Evolutionary conservation across 2,888 invertebrate genomes (phyloP).

Genomic region (Meliscaeva auricollis): DNA sequence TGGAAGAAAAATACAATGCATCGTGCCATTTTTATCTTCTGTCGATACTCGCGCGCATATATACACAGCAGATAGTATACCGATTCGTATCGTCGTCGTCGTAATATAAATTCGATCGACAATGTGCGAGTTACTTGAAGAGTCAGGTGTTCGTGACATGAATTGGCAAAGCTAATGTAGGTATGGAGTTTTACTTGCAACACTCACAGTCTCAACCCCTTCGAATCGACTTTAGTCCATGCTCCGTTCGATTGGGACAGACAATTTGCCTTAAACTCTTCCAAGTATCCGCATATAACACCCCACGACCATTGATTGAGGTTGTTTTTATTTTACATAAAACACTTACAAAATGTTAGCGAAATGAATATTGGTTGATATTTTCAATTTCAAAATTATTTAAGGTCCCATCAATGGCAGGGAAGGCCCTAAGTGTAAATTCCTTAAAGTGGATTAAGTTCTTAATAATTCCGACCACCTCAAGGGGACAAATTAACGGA

Average conservation of each 20-base stretch:
- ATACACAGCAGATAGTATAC: background rate
- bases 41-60: background rate
- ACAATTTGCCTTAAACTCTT: conserved; percentile 43
- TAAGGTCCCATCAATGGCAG: too few relatives aligned
- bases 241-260: conserved; percentile 25
- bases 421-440: too few relatives aligned
- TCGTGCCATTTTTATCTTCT: conserved; percentile 27
- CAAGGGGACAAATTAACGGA: too few relatives aligned
- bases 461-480: too few relatives aligned
- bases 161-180: conserved; percentile 34
- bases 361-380: too few relatives aligned
- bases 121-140: conserved; percentile 37
- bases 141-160: conserved; percentile 70
- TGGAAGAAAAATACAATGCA: conserved; percentile 51
- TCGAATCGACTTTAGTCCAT: background rate
- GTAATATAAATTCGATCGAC: conserved; percentile 34
- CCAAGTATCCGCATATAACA: conserved; percentile 12
- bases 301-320: background rate
- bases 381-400: too few relatives aligned
- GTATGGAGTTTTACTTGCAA: conserved; percentile 21
- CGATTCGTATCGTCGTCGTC: background rate
- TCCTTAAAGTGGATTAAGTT: too few relatives aligned
- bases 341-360: too few relatives aligned
- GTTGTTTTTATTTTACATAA: background rate
- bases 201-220: conserved; percentile 3